These are phyloP conservation scores for Chalcosyrphus nemorum DNA, from an alignment of 2,888 invertebrate genomes.

Conservation along the genomic window DNA sequence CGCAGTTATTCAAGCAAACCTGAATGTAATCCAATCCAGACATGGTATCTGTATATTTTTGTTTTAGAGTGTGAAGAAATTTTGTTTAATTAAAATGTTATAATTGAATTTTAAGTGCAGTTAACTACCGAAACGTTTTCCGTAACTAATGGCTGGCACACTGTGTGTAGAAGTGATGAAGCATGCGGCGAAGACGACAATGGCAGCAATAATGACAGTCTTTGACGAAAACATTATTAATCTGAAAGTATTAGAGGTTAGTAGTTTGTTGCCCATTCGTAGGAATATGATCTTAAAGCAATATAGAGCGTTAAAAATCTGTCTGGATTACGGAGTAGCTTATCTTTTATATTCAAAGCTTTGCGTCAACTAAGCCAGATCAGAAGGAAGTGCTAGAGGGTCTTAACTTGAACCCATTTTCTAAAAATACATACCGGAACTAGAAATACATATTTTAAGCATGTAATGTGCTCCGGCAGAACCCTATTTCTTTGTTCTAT, in stretches of 20 bases:
- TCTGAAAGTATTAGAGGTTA: slow-evolving; percentile 2
- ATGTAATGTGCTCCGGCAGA: too few relatives aligned
- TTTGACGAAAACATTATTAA: slow-evolving; percentile 61
- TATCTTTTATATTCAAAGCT: too few relatives aligned
- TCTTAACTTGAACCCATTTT: too few relatives aligned
- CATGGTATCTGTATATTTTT: slow-evolving; percentile 75
- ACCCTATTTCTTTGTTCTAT: too few relatives aligned
- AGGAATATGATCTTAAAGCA: too few relatives aligned
- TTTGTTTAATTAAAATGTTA: background rate
- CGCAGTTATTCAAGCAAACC: slow-evolving; percentile 92
- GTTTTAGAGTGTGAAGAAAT: slow-evolving; percentile 23
- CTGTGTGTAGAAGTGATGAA: slow-evolving; percentile 74
- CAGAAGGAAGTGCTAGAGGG: too few relatives aligned
- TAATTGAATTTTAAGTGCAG: background rate
- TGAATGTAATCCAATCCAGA: slow-evolving; percentile 85
- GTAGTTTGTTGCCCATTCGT: too few relatives aligned
- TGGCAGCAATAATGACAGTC: slow-evolving; percentile 71
- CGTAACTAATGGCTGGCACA: slow-evolving; percentile 79
- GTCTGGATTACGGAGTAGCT: too few relatives aligned
- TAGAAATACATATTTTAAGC: too few relatives aligned
- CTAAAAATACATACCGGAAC: too few relatives aligned
- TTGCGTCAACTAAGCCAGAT: too few relatives aligned
- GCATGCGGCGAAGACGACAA: slow-evolving; percentile 74
- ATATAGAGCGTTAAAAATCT: too few relatives aligned
- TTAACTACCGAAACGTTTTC: slow-evolving; percentile 80